These are phyloP conservation scores for Bos indicus DNA, from an alignment of 2,113 vertebrate species.

Conservation along the genomic window DNA sequence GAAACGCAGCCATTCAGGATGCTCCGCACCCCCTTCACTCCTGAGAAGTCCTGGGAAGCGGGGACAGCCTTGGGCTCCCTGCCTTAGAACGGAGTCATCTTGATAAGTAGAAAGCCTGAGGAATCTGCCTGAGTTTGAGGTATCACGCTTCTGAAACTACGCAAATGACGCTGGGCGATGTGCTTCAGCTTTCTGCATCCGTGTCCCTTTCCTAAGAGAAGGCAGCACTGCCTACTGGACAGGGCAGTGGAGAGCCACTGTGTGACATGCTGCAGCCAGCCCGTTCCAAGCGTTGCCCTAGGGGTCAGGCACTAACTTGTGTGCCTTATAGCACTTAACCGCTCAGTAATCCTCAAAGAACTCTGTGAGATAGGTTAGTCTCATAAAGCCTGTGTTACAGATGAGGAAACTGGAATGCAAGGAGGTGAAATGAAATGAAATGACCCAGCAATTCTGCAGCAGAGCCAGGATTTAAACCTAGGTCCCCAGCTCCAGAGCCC, in stretches of 20 bases:
- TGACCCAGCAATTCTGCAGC: background rate
- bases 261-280: background rate
- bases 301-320: fast-evolving
- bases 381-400: background rate
- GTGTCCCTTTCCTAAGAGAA: background rate
- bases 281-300: background rate
- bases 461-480: background rate
- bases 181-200: background rate
- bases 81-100: background rate
- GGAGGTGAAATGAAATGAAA: background rate
- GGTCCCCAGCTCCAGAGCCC: background rate
- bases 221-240: fast-evolving
- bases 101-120: background rate
- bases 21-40: background rate
- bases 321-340: background rate
- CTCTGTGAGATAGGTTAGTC: background rate
- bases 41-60: fast-evolving
- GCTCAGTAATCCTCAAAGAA: background rate
- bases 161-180: background rate
- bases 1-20: background rate
- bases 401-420: background rate
- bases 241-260: background rate
- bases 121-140: background rate
- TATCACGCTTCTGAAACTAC: background rate
- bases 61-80: fast-evolving